These are phyloP conservation scores for Troides helena DNA, from an alignment of 2,888 invertebrate species.

Conservation along the genomic window DNA sequence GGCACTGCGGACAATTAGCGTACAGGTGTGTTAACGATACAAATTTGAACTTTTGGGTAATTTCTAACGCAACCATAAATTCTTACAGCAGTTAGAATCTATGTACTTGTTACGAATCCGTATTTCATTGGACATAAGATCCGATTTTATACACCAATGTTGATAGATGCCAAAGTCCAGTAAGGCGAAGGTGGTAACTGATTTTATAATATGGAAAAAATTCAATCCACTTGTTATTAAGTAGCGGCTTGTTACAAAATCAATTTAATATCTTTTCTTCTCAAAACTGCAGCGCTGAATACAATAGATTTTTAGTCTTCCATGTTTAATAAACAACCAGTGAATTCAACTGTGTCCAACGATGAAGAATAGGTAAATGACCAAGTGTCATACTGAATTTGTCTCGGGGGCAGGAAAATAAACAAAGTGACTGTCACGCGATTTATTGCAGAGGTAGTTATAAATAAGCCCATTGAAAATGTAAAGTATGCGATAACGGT, in stretches of 20 bases:
- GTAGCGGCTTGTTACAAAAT: neutral
- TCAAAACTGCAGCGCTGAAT: neutral
- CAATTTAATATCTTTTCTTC: constrained; percentile 18
- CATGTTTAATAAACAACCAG: neutral
- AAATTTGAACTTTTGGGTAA: constrained; percentile 60
- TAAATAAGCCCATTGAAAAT: constrained; percentile 60
- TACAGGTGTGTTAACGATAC: constrained; percentile 69
- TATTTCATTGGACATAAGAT: neutral
- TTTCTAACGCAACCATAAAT: constrained; percentile 46
- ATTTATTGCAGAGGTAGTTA: constrained; percentile 47
- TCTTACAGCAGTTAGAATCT: constrained; percentile 35
- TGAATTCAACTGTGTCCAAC: neutral
- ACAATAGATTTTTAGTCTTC: constrained; percentile 10
- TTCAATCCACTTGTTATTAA: constrained; percentile 12
- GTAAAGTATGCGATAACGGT: constrained; percentile 66
- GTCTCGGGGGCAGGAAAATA: constrained; percentile 44
- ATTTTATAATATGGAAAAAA: constrained; percentile 12
- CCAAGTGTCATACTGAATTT: constrained; percentile 19
- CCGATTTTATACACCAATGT: neutral
- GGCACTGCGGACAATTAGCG: constrained; percentile 67
- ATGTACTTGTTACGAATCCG: neutral
- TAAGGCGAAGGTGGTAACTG: neutral
- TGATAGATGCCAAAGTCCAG: neutral
- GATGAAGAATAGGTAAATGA: constrained; percentile 19
- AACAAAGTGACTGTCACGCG: constrained; percentile 60